Conservation (phyloP, 2,113 vertebrate species). For the Calidris pygmaea region DNA sequence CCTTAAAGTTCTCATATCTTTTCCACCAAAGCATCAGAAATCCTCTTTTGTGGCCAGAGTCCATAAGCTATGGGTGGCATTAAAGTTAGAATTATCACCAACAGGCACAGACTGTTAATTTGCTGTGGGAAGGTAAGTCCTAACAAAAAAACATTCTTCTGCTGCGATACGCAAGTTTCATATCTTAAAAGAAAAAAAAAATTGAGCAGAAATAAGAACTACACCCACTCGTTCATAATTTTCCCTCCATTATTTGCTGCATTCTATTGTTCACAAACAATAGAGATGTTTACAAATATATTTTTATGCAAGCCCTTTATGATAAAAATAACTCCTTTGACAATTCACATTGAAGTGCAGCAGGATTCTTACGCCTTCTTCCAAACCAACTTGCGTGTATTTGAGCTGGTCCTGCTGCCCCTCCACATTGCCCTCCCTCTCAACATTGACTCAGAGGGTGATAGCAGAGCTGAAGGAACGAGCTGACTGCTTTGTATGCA, state of each 20-base stretch:
- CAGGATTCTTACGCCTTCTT: background rate
- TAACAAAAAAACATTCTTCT: background rate
- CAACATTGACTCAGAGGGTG: background rate
- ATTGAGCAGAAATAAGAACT: background rate
- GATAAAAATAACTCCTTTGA: slow-evolving; percentile 53
- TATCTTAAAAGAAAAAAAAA: slow-evolving; percentile 13
- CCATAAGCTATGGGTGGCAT: background rate
- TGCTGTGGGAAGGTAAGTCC: background rate
- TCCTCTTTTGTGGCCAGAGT: background rate
- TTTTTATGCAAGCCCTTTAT: background rate
- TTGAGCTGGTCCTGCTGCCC: background rate
- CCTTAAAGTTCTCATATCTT: background rate
- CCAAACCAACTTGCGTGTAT: background rate
- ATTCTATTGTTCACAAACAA: slow-evolving; percentile 59
- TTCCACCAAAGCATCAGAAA: background rate
- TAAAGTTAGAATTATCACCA: background rate
- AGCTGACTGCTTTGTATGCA: background rate
- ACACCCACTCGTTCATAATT: background rate
- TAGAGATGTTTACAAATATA: slow-evolving; percentile 16
- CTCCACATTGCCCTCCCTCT: background rate
- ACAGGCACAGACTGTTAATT: background rate
- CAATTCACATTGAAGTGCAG: background rate
- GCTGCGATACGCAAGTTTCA: background rate
- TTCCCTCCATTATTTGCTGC: slow-evolving; percentile 35
- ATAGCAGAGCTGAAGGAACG: background rate